These are phyloP conservation scores for Zoroaster sp. DNA, from an alignment of 53 echinoderm and acorn worm genomes.

Conservation along the genomic window DNA sequence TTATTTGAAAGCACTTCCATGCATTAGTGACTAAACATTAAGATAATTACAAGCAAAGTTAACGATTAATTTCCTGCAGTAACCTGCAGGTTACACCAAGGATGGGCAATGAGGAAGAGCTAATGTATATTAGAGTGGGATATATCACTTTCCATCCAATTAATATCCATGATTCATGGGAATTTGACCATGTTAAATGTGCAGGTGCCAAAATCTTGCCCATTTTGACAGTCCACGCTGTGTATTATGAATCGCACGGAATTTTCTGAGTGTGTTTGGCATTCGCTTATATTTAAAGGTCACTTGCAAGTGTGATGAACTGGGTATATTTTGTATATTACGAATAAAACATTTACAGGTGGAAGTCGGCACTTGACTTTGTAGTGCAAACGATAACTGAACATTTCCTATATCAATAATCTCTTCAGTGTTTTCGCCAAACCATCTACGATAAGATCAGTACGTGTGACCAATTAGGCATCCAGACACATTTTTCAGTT, in stretches of 20 bases:
- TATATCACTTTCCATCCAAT: neutral
- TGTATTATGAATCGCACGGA: neutral
- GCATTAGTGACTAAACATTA: neutral
- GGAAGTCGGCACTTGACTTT: too few species aligned
- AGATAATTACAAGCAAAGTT: neutral
- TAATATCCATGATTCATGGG: neutral
- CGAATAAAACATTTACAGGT: too few species aligned
- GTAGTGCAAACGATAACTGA: too few species aligned
- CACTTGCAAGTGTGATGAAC: neutral
- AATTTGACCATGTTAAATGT: slow-evolving; percentile 7
- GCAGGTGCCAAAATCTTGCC: neutral
- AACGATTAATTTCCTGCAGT: neutral
- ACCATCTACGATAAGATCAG: too few species aligned
- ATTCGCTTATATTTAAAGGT: neutral
- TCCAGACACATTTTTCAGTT: too few species aligned
- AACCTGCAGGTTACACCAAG: neutral
- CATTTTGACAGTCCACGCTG: neutral
- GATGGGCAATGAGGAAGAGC: neutral
- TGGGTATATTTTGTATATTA: neutral
- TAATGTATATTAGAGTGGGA: neutral
- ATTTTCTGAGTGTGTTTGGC: neutral
- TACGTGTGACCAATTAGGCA: too few species aligned
- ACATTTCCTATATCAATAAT: too few species aligned
- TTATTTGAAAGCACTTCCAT: neutral
- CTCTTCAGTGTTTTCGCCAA: too few species aligned